Percentiles rank a stretch among this genome's conserved stretches.
Evolutionary conservation across 2,113 vertebrate species (phyloP).

Genomic region (Heloderma charlesbogerti): DNA sequence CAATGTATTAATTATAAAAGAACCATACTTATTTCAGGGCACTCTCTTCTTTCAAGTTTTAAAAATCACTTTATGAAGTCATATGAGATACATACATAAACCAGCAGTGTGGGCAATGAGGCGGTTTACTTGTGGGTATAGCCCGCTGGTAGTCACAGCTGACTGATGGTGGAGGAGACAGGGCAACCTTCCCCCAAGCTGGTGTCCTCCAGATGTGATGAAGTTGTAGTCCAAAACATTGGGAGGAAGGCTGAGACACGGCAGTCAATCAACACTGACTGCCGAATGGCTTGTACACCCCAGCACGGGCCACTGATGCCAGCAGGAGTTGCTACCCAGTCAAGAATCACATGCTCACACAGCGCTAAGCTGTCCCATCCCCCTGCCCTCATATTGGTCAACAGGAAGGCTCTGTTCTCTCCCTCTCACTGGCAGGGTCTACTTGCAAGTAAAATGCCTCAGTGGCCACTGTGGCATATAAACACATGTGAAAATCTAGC

Average conservation of each 20-base stretch:
- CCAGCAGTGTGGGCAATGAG: conserved; percentile 10
- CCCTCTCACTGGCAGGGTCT: neutral
- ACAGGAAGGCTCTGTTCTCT: neutral
- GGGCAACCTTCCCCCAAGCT: neutral
- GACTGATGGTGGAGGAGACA: neutral
- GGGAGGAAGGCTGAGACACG: neutral
- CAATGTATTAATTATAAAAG: conserved; percentile 16
- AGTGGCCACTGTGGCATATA: too few species aligned
- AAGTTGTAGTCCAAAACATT: too few species aligned
- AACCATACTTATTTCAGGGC: neutral
- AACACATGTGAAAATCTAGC: neutral
- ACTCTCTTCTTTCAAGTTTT: conserved; percentile 10
- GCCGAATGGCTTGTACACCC: neutral
- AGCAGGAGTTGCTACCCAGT: neutral
- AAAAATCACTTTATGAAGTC: conserved; percentile 14
- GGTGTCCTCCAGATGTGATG: neutral
- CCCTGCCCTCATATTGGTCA: neutral
- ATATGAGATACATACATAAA: neutral
- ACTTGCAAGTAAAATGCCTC: too few species aligned
- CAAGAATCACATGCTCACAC: neutral
- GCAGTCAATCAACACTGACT: neutral
- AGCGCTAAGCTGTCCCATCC: neutral
- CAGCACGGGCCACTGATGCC: neutral
- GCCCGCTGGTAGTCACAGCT: too few species aligned
- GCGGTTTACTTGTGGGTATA: neutral